Percentiles rank a stretch among this genome's conserved stretches.
Evolutionary conservation across 2,888 invertebrate species (phyloP).

Genomic region (Coleophora deauratella): DNA sequence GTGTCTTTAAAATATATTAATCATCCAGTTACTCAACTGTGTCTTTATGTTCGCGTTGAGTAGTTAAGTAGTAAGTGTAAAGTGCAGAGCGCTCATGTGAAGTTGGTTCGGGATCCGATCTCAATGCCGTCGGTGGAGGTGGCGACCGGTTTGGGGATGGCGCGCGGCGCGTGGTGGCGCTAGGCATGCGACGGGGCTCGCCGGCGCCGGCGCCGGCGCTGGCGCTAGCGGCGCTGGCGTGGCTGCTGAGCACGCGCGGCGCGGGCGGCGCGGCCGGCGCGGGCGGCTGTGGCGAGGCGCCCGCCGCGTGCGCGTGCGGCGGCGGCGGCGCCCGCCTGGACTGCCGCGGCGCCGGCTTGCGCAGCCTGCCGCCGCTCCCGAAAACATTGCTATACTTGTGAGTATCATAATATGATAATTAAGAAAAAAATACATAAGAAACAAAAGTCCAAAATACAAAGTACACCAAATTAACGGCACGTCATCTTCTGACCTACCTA

Average conservation of each 20-base stretch:
- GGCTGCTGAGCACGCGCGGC: constrained; percentile 17
- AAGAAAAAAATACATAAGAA: not conserved
- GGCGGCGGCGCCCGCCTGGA: constrained; percentile 37
- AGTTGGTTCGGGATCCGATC: not conserved
- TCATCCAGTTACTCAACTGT: not conserved
- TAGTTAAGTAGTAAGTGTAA: not conserved
- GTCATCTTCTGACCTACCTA: too few relatives aligned
- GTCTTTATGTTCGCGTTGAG: not conserved
- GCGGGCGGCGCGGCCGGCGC: constrained; percentile 20
- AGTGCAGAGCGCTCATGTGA: not conserved
- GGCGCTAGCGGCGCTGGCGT: constrained; percentile 28
- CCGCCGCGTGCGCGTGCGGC: constrained; percentile 35
- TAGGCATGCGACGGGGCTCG: too few relatives aligned
- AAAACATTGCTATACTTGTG: constrained; percentile 36
- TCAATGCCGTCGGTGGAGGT: not conserved
- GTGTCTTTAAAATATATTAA: constrained; percentile 8
- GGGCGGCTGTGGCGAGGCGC: constrained; percentile 11
- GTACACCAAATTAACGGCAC: too few relatives aligned
- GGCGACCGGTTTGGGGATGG: constrained; percentile 56
- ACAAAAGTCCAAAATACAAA: not conserved
- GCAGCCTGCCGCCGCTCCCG: constrained; percentile 43
- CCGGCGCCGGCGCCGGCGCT: constrained; percentile 71
- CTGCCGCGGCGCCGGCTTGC: constrained; percentile 43
- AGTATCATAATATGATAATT: constrained; percentile 21
- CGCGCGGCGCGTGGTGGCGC: constrained; percentile 46